phyloP scores from a whole-genome alignment of 2,888 invertebrate species.

The Craniophora ligustri region DNA sequence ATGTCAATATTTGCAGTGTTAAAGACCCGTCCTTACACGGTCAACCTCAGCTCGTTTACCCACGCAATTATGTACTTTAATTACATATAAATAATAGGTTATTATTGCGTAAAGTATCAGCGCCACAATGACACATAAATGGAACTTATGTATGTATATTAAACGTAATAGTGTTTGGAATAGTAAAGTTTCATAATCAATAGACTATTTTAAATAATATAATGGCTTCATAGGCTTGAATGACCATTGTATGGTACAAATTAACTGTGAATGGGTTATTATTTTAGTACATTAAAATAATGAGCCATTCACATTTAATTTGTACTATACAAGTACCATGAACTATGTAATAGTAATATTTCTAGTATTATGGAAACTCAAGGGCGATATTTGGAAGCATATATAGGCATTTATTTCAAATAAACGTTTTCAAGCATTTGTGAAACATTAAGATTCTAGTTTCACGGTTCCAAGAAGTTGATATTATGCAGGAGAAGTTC shows the following conservation, averaged over 20 bases:
- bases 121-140: background rate
- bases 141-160: too few species aligned
- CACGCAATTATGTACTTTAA: slow-evolving; percentile 1
- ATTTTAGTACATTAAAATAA: too few species aligned
- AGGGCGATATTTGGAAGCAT: too few species aligned
- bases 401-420: too few species aligned
- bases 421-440: too few species aligned
- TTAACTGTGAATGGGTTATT: background rate
- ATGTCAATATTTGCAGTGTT: slow-evolving; percentile 24
- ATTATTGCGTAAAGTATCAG: background rate
- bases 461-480: too few species aligned
- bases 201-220: background rate
- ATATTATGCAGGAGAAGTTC: too few species aligned
- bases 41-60: slow-evolving; percentile 13
- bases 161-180: background rate
- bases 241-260: background rate
- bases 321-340: too few species aligned
- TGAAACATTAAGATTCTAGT: too few species aligned
- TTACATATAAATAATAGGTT: background rate
- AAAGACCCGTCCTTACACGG: slow-evolving; percentile 30
- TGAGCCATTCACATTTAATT: too few species aligned
- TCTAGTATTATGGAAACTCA: too few species aligned
- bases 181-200: slow-evolving; percentile 3
- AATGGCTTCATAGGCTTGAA: background rate
- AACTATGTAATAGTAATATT: too few species aligned